Conservation (phyloP, 2,113 vertebrate species). For the Raphicerus campestris region DNA sequence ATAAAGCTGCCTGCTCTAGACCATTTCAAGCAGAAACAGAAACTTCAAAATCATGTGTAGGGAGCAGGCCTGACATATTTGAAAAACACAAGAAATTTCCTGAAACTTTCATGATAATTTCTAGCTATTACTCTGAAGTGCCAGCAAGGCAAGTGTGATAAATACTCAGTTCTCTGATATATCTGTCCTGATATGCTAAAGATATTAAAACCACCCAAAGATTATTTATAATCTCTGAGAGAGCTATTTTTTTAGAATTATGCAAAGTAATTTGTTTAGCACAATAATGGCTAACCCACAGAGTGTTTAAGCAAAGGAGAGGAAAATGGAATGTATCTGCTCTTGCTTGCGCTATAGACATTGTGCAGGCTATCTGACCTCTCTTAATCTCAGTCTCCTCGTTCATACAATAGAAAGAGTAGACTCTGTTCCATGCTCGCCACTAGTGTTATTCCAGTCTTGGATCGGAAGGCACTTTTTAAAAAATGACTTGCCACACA, state of each 20-base stretch:
- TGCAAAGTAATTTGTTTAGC: not conserved
- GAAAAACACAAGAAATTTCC: not conserved
- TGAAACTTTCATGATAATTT: not conserved
- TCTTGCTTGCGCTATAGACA: not conserved
- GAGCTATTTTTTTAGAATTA: not conserved
- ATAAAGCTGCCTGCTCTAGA: not conserved
- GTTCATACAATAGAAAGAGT: not conserved
- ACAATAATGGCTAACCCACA: not conserved
- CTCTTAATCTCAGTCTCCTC: not conserved
- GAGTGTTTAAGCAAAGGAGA: not conserved
- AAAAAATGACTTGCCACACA: not conserved
- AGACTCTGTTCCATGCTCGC: no score
- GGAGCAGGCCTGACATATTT: not conserved
- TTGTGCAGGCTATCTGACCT: not conserved
- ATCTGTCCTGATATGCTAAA: not conserved
- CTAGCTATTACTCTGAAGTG: not conserved
- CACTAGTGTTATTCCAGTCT: not conserved
- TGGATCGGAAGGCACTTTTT: not conserved
- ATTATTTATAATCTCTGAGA: not conserved
- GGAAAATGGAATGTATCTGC: not conserved
- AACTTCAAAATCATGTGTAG: not conserved
- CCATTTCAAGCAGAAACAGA: not conserved
- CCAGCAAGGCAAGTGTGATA: not conserved
- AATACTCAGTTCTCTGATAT: not conserved
- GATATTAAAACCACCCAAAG: not conserved